Conservation (phyloP, 1,140 invertebrate genomes). For the Lepeophtheirus salmonis region DNA sequence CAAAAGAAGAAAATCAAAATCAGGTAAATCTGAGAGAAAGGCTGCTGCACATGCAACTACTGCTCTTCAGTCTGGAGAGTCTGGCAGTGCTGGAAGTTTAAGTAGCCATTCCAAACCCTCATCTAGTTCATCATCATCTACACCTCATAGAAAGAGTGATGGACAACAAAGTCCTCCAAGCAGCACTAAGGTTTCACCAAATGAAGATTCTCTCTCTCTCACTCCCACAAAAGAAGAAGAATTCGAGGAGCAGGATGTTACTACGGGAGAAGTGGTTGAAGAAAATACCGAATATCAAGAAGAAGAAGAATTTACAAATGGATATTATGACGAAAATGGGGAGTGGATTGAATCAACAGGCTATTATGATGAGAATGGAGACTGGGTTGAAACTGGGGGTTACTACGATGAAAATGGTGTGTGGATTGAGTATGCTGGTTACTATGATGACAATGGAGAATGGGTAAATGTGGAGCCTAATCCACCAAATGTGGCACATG, state of each 20-base stretch:
- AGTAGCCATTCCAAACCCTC: not conserved
- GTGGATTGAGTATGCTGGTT: slow-evolving; percentile 14
- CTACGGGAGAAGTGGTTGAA: not conserved
- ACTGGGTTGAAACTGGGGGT: slow-evolving; percentile 13
- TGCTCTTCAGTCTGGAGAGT: not conserved
- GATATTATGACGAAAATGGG: slow-evolving; percentile 17
- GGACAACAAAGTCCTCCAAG: not conserved
- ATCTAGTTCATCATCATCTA: not conserved
- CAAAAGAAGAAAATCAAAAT: slow-evolving; percentile 4
- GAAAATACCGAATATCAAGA: not conserved
- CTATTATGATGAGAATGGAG: slow-evolving; percentile 17
- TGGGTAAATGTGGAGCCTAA: slow-evolving; percentile 11
- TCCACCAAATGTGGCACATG: not conserved
- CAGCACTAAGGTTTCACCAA: too few relatives aligned
- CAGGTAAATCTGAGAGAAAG: not conserved
- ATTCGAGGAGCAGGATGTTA: not conserved
- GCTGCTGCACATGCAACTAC: not conserved
- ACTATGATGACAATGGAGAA: slow-evolving; percentile 16
- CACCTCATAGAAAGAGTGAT: not conserved
- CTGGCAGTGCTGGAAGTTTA: not conserved
- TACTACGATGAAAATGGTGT: slow-evolving; percentile 17
- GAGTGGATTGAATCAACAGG: slow-evolving; percentile 13
- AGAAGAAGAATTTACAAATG: not conserved
- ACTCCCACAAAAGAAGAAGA: slow-evolving; percentile 1
- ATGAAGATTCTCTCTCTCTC: not conserved